phyloP scores from a whole-genome alignment of 2,888 invertebrate genomes.

The Latrodectus elegans region DNA sequence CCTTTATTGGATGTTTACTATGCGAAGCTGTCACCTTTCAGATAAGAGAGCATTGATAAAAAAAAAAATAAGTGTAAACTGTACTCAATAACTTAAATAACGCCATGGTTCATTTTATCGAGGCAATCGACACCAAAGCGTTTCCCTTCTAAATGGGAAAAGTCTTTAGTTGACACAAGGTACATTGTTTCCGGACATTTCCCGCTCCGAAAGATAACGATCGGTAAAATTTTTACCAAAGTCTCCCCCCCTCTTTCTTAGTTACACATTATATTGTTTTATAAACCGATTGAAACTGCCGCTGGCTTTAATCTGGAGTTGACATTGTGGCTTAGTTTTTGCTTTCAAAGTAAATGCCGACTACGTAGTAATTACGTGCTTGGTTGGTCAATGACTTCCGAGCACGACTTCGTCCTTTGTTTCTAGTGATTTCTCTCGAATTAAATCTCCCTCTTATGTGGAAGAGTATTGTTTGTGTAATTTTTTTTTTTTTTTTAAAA shows the following conservation, averaged over 20 bases:
- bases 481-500: background rate
- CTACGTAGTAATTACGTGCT: conserved; percentile 2
- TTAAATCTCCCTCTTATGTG: background rate
- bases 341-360: background rate
- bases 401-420: background rate
- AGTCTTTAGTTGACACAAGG: background rate
- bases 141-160: too few relatives aligned
- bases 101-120: too few relatives aligned
- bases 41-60: too few relatives aligned
- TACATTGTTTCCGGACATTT: background rate
- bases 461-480: too few relatives aligned
- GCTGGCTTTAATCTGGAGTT: background rate
- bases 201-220: background rate
- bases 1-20: too few relatives aligned
- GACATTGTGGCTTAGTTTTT: background rate
- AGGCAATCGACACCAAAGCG: too few relatives aligned
- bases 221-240: background rate
- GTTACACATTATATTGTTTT: too few relatives aligned
- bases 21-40: too few relatives aligned
- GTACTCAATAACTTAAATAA: too few relatives aligned
- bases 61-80: too few relatives aligned
- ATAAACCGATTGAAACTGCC: too few relatives aligned
- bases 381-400: background rate
- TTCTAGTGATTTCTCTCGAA: background rate
- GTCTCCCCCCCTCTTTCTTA: background rate